Conservation (phyloP, 2,888 invertebrate species). For the Protophormia terraenovae region DNA sequence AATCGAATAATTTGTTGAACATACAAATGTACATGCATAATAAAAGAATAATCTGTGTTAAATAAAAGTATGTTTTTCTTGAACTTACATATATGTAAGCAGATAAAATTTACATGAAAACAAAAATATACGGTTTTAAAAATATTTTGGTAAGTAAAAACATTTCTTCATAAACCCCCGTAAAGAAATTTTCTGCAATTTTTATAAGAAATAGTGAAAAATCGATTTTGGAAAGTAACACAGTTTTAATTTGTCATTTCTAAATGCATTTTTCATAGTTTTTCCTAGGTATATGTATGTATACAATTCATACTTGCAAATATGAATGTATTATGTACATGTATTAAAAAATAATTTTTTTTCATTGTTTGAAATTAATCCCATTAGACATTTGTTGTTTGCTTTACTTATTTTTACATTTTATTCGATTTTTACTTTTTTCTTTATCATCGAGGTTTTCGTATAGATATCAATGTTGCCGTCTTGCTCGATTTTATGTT, state of each 20-base stretch:
- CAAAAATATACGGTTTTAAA: background rate
- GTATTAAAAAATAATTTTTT: no score
- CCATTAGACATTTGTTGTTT: constrained; percentile 23
- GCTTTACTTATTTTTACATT: background rate
- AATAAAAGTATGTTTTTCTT: background rate
- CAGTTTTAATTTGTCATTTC: background rate
- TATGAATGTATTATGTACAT: no score
- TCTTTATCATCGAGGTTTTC: background rate
- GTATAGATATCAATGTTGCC: background rate
- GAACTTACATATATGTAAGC: background rate
- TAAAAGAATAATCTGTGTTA: background rate
- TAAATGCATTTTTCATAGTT: background rate
- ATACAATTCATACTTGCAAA: background rate
- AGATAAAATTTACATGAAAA: background rate
- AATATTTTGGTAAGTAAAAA: constrained; percentile 15
- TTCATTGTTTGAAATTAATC: constrained; percentile 33
- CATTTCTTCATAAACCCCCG: background rate
- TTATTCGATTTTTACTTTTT: constrained; percentile 9
- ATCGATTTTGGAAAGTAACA: constrained; percentile 41
- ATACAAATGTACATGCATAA: background rate
- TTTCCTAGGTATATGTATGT: background rate
- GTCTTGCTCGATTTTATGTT: background rate
- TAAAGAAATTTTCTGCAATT: constrained; percentile 33
- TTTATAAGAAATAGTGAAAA: constrained; percentile 24
- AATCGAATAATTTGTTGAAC: background rate